Evolutionary conservation across 1,140 invertebrate genomes (phyloP).

Genomic region (Drosophila albomicans): DNA sequence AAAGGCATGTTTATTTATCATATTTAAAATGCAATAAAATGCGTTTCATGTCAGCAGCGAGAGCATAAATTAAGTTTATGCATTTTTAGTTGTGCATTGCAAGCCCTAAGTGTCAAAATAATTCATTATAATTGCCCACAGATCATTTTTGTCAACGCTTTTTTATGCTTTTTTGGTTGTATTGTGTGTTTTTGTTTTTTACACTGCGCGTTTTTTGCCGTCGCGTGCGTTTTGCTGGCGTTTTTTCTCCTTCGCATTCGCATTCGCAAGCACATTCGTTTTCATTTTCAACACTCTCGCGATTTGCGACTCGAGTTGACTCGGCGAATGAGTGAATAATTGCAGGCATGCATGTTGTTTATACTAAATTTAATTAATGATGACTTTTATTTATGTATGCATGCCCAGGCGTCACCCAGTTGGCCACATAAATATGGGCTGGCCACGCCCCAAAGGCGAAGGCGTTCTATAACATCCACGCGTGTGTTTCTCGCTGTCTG

Average conservation of each 20-base stretch:
- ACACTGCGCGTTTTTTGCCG: conserved; percentile 39
- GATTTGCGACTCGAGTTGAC: conserved; percentile 15
- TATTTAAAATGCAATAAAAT: conserved; percentile 84
- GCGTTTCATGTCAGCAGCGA: conserved; percentile 55
- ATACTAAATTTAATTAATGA: conserved; percentile 83
- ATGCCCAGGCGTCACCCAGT: conserved; percentile 60
- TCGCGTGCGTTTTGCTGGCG: conserved; percentile 69
- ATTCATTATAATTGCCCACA: conserved; percentile 84
- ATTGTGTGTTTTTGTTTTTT: background rate
- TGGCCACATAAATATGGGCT: conserved; percentile 69
- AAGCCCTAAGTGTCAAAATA: conserved; percentile 82
- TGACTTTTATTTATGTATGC: conserved; percentile 82
- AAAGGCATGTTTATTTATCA: conserved; percentile 78
- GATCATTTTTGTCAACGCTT: conserved; percentile 80
- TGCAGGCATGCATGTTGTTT: conserved; percentile 78
- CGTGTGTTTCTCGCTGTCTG: background rate
- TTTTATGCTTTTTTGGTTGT: conserved; percentile 32
- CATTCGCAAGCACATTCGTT: conserved; percentile 36
- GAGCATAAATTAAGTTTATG: conserved; percentile 79
- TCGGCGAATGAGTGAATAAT: conserved; percentile 75
- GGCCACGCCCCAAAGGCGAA: conserved; percentile 49
- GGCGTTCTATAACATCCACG: background rate
- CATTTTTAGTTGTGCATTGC: conserved; percentile 76
- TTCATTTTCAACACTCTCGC: conserved; percentile 42
- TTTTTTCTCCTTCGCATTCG: conserved; percentile 46